A percentile compares a stretch with the other conserved stretches of the same genome.
These are phyloP conservation scores for Numida meleagris DNA, from an alignment of 2,113 vertebrate genomes.

Conservation along the genomic window DNA sequence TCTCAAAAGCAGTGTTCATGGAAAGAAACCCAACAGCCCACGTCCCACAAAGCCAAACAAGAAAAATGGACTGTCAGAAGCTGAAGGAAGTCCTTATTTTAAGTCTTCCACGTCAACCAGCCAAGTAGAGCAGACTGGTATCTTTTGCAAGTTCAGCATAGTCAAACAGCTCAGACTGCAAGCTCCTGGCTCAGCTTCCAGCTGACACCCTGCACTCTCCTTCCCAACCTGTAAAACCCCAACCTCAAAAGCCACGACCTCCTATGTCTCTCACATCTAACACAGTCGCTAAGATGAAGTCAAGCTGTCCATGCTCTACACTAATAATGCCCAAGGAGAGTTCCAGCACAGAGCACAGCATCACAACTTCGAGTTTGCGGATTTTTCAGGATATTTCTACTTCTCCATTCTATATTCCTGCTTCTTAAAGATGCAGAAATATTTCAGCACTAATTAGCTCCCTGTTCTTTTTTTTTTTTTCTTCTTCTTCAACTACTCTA, in stretches of 20 bases:
- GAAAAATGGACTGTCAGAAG: not conserved
- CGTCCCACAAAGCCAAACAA: not conserved
- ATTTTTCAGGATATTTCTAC: not conserved
- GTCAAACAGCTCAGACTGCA: not conserved
- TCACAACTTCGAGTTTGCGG: not conserved
- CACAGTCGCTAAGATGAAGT: not conserved
- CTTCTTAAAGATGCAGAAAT: not conserved
- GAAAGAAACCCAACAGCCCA: not conserved
- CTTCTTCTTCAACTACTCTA: not conserved
- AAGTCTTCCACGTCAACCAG: not conserved
- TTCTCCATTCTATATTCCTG: not conserved
- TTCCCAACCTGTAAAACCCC: not conserved
- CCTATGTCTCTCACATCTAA: not conserved
- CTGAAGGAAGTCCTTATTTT: not conserved
- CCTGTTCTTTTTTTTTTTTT: not conserved
- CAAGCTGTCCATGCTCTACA: not conserved
- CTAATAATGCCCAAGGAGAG: not conserved
- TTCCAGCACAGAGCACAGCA: not conserved
- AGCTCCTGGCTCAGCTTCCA: not conserved
- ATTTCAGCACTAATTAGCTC: not conserved
- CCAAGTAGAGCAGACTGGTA: not conserved
- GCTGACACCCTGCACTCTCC: fast-evolving
- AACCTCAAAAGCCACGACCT: not conserved
- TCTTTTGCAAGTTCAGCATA: not conserved
- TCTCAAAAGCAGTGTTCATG: fast-evolving